Percentiles rank a stretch among this genome's conserved stretches.
Evolutionary conservation across 2,113 vertebrate genomes (phyloP).

Genomic region (Microcebus tavaratra): DNA sequence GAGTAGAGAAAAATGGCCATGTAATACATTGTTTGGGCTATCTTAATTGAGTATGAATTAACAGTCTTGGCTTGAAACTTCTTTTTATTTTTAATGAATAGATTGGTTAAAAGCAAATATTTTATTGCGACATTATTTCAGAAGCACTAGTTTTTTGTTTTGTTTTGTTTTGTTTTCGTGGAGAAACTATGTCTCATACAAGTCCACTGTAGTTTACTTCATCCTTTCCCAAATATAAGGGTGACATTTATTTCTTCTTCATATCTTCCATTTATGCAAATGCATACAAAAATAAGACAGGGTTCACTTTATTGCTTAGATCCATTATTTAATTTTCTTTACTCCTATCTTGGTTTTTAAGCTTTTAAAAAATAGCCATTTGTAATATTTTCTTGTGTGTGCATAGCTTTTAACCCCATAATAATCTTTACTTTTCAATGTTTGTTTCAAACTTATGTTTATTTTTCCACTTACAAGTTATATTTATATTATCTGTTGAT

Average conservation of each 20-base stretch:
- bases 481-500: background rate
- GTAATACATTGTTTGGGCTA: background rate
- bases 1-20: background rate
- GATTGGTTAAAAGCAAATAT: slow-evolving; percentile 24
- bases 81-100: background rate
- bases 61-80: background rate
- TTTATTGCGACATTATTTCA: background rate
- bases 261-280: background rate
- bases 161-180: background rate
- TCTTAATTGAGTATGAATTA: background rate
- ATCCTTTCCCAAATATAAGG: background rate
- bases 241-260: background rate
- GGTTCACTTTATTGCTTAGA: background rate
- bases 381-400: background rate
- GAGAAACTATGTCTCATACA: background rate
- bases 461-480: background rate
- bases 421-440: background rate
- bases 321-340: background rate
- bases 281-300: background rate
- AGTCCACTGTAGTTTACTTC: background rate
- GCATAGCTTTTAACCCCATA: background rate
- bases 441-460: background rate
- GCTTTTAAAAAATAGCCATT: background rate
- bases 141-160: background rate
- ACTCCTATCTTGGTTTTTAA: background rate